These are phyloP conservation scores for Agrotis exclamationis DNA, from an alignment of 2,888 invertebrate species.

Conservation along the genomic window DNA sequence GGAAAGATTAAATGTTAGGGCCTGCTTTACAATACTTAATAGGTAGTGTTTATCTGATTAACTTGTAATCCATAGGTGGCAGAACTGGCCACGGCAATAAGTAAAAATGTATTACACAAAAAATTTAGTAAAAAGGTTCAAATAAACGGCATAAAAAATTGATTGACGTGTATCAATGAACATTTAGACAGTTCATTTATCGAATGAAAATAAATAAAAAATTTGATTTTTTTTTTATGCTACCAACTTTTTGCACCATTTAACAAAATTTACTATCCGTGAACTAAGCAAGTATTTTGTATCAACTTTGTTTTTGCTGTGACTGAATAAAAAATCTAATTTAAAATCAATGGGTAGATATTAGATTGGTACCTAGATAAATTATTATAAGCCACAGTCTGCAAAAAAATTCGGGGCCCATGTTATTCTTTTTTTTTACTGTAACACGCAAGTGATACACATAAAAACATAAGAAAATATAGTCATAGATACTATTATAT, in stretches of 20 bases:
- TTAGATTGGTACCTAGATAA: not conserved
- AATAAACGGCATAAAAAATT: slow-evolving; percentile 22
- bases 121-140: not conserved
- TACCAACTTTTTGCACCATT: slow-evolving; percentile 23
- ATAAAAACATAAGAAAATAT: not conserved
- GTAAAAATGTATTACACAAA: not conserved
- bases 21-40: not conserved
- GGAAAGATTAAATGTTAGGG: not conserved
- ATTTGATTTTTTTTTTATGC: not conserved
- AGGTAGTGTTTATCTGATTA: too few species aligned
- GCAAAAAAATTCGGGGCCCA: not conserved
- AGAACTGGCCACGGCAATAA: not conserved
- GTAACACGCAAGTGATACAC: slow-evolving; percentile 4
- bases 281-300: not conserved
- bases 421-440: slow-evolving; percentile 1
- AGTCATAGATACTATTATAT: not conserved
- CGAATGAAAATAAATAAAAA: not conserved
- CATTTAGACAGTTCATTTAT: slow-evolving; percentile 1
- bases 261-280: not conserved
- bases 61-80: too few species aligned
- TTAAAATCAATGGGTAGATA: not conserved
- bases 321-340: not conserved
- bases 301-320: not conserved
- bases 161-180: slow-evolving; percentile 30
- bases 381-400: not conserved